Conservation (phyloP, 1,140 invertebrate genomes). For the Armadillidium nasatum region DNA sequence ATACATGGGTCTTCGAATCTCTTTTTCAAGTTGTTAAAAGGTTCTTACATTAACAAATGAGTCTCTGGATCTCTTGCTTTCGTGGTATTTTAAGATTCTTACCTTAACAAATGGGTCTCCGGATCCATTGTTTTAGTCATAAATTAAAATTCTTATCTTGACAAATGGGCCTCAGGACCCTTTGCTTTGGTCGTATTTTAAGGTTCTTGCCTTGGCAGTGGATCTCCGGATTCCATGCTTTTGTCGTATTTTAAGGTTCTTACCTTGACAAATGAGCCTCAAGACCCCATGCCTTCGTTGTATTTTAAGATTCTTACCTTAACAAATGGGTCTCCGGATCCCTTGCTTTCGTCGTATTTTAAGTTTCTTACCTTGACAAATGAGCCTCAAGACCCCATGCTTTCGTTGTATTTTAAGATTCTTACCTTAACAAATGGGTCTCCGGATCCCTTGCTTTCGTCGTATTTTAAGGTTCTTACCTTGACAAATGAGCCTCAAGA, state of each 20-base stretch:
- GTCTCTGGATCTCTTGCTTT: neutral
- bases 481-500: conserved; percentile 56
- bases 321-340: too few relatives aligned
- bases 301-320: conserved; percentile 55
- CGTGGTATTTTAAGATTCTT: conserved; percentile 21
- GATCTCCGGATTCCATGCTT: conserved; percentile 51
- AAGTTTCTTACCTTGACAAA: conserved; percentile 55
- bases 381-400: conserved; percentile 51
- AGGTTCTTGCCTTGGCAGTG: conserved; percentile 58
- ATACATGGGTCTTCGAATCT: too few relatives aligned
- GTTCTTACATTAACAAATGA: too few relatives aligned
- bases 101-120: conserved; percentile 58
- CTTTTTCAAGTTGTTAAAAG: too few relatives aligned
- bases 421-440: too few relatives aligned
- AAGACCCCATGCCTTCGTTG: neutral
- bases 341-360: too few relatives aligned
- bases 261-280: conserved; percentile 52
- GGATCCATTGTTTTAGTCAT: conserved; percentile 46
- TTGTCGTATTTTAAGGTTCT: conserved; percentile 53
- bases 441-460: neutral
- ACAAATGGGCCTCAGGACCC: conserved; percentile 55
- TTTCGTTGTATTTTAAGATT: conserved; percentile 48
- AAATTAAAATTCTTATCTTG: conserved; percentile 50
- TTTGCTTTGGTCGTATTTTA: conserved; percentile 49
- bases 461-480: conserved; percentile 47